Base-by-base conservation (phyloP, 2,797 vertebrate species). In the Microctenopoma steveboyesi region DNA sequence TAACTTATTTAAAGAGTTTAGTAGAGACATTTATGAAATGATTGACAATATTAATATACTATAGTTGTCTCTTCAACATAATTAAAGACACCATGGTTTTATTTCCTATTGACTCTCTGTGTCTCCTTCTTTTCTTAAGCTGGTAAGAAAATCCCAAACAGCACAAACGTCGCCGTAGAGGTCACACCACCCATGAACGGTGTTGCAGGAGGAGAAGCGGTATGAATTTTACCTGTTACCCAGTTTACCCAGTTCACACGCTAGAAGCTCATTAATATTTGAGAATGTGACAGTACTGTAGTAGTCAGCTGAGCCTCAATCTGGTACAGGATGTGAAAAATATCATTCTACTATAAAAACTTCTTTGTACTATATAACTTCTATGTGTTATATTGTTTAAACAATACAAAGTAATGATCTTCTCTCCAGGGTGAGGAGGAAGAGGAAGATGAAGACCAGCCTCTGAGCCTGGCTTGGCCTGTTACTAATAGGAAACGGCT, bases 391-490 rank as follows among this genome's bases (percentile, higher is more conserved):
- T 33, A 33, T 13, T 15, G 40, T 16, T 6, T n/a, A n/a, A 2
- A 16, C 7, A 7, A 45, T 45, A 15, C 8, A 45, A 45, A 6
- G 43, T 16, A 45, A 16, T 48, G 7, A 45, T 27, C 50, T 66
- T 13, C 15, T 53, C 25, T 15, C 72, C 69, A 93, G 89, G 79
- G 15, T 25, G 71, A 49, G 37, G 90, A 94, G 0, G 93, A 94
- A 2, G 93, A 94, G 22, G 94, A 95, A 1, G 93, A 93, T 70
- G 95, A 95, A 46, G 96, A 96, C 64, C 95, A 97, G 89, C 97
- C 98, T 68, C 94, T 99, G 75, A 99, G 95, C 88, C 84, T 99
- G 81, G 92, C 93, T 57, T 99, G 97, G 97, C 98, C 98, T 0
- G 86, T 96, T 25, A 95, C 94, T 0, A n/a, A 15, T 54, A 95